Evolutionary conservation across 2,888 invertebrate genomes (phyloP).

Genomic region (Dastarcus helophoroides): DNA sequence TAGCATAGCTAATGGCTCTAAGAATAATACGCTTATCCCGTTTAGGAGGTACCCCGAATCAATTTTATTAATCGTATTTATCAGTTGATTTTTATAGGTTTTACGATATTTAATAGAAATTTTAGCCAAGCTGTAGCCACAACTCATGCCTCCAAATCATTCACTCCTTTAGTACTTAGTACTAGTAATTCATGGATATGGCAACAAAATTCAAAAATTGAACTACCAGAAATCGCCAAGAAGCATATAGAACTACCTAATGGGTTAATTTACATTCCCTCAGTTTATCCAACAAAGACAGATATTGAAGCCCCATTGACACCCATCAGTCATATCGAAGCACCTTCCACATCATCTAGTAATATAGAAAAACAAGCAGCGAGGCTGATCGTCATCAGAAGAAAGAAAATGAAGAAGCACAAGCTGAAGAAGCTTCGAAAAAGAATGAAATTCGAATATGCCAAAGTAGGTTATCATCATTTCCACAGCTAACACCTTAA

Average conservation of each 20-base stretch:
- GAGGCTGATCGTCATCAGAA: conserved; percentile 62
- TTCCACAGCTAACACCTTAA: not conserved
- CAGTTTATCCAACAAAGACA: too few relatives aligned
- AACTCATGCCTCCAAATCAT: too few relatives aligned
- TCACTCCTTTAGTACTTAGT: too few relatives aligned
- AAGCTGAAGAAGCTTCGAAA: conserved; percentile 69
- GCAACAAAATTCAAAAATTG: conserved; percentile 25
- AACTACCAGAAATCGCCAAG: conserved; percentile 20
- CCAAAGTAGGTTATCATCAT: conserved; percentile 40
- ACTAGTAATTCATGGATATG: conserved; percentile 24
- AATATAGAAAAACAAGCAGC: conserved; percentile 57
- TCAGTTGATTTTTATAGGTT: too few relatives aligned
- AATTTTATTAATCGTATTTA: too few relatives aligned
- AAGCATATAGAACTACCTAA: conserved; percentile 25
- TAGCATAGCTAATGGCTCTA: too few relatives aligned
- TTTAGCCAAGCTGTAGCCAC: too few relatives aligned
- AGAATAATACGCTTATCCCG: too few relatives aligned
- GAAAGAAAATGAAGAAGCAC: conserved; percentile 80
- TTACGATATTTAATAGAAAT: too few relatives aligned
- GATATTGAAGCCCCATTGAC: conserved; percentile 16
- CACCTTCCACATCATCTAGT: conserved; percentile 21
- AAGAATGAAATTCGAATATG: conserved; percentile 66
- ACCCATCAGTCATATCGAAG: conserved; percentile 20
- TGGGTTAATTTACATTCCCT: conserved; percentile 18
- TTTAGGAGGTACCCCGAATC: too few relatives aligned